These are phyloP conservation scores for Hirtodrosophila trivittata DNA, from an alignment of 2,888 invertebrate genomes.

Conservation along the genomic window DNA sequence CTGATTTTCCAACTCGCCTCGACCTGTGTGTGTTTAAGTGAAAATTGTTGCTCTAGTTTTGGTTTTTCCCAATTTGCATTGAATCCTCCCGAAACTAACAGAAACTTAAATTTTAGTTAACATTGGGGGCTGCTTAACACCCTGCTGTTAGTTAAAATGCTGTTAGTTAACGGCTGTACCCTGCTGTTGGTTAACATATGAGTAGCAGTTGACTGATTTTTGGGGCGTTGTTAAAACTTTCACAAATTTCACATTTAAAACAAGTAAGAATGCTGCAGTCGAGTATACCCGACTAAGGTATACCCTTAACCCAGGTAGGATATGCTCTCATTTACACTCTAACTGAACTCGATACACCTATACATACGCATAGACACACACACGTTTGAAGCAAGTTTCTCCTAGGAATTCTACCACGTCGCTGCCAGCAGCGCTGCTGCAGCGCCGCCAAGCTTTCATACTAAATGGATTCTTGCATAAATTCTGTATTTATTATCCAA, in stretches of 20 bases:
- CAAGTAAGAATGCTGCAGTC: no score
- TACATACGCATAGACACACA: no score
- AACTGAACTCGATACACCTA: no score
- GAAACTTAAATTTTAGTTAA: not conserved
- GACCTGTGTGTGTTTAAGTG: slow-evolving; percentile 41
- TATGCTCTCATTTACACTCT: no score
- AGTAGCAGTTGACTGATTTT: slow-evolving; percentile 27
- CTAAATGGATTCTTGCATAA: no score
- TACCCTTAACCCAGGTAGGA: no score
- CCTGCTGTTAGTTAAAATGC: slow-evolving; percentile 13
- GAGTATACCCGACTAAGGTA: no score
- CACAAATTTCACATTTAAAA: slow-evolving; percentile 41
- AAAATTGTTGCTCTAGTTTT: slow-evolving; percentile 51
- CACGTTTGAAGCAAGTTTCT: no score
- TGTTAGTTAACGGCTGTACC: slow-evolving; percentile 26
- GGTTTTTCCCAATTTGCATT: slow-evolving; percentile 33
- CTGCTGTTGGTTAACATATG: slow-evolving; percentile 12
- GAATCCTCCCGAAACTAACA: slow-evolving; percentile 9
- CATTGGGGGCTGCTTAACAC: not conserved
- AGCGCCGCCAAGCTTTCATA: no score
- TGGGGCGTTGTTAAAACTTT: slow-evolving; percentile 47
- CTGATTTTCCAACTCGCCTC: slow-evolving; percentile 48
- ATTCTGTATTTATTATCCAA: no score
- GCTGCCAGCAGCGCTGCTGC: no score
- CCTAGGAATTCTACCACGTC: no score